phyloP scores from a whole-genome alignment of 2,113 vertebrate genomes.

The Petroica traversi region DNA sequence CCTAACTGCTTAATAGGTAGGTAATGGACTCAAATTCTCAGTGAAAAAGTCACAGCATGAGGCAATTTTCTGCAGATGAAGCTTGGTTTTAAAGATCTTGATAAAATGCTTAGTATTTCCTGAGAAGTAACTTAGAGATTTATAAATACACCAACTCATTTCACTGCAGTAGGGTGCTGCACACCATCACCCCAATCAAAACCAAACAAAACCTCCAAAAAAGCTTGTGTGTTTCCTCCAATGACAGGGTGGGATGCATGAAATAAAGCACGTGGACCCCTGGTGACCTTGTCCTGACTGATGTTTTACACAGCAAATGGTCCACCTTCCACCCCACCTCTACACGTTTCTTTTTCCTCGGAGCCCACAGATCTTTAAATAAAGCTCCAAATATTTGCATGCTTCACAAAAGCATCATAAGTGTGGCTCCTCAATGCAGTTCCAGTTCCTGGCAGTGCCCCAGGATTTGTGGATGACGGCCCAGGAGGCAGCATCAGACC shows the following conservation, averaged over 20 bases:
- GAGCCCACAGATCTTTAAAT: not conserved
- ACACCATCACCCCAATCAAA: not conserved
- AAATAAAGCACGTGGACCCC: not conserved
- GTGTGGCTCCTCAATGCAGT: not conserved
- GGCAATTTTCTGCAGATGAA: not conserved
- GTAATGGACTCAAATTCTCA: not conserved
- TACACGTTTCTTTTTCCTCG: not conserved
- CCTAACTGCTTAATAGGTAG: not conserved
- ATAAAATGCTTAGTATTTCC: not conserved
- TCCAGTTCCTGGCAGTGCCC: not conserved
- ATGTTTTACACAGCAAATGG: not conserved
- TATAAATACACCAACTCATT: not conserved
- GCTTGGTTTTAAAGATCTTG: not conserved
- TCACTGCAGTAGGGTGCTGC: not conserved
- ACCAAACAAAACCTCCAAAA: not conserved
- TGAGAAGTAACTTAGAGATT: not conserved
- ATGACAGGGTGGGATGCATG: accelerated
- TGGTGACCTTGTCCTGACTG: not conserved
- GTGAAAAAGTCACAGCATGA: not conserved
- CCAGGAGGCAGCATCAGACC: not conserved
- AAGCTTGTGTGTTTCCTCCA: not conserved
- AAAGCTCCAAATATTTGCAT: not conserved
- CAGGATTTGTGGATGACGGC: not conserved
- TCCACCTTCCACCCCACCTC: not conserved
- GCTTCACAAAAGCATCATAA: accelerated